A percentile compares a stretch with the other conserved stretches of the same genome.
Conservation (phyloP, 2,888 invertebrate genomes). For the Drosophila algonquin region DNA sequence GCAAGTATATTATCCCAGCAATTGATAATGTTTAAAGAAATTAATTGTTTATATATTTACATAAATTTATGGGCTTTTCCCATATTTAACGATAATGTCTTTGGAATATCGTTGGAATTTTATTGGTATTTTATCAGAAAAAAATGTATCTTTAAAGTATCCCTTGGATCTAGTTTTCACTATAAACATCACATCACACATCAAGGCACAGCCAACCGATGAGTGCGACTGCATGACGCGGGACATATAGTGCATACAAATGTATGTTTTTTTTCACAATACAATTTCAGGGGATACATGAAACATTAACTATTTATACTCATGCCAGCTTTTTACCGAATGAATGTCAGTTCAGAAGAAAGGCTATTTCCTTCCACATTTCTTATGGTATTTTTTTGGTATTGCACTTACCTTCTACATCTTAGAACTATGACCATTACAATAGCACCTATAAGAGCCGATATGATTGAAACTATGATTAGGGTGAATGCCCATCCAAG, state of each 20-base stretch:
- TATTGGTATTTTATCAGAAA: background rate
- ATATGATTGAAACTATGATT: slow-evolving; percentile 89
- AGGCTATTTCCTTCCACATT: background rate
- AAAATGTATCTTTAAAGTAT: no score
- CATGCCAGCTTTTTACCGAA: background rate
- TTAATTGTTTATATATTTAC: background rate
- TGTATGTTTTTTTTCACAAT: no score
- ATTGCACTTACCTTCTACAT: slow-evolving; percentile 85
- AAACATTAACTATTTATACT: no score
- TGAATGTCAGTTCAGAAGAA: no score
- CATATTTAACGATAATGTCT: background rate
- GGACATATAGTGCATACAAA: no score
- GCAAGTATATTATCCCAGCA: slow-evolving; percentile 31
- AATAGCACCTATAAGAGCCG: slow-evolving; percentile 89
- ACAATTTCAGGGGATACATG: no score
- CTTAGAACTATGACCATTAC: slow-evolving; percentile 89
- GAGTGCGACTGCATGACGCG: no score
- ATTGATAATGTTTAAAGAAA: slow-evolving; percentile 25
- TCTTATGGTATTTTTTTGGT: background rate
- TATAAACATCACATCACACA: no score
- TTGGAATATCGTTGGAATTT: background rate
- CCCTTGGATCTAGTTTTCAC: no score
- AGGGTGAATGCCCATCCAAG: slow-evolving; percentile 88
- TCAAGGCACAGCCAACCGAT: no score
- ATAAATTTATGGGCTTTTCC: no score